These are phyloP conservation scores for Cololabis saira DNA, from an alignment of 2,113 vertebrate genomes.

Conservation along the genomic window DNA sequence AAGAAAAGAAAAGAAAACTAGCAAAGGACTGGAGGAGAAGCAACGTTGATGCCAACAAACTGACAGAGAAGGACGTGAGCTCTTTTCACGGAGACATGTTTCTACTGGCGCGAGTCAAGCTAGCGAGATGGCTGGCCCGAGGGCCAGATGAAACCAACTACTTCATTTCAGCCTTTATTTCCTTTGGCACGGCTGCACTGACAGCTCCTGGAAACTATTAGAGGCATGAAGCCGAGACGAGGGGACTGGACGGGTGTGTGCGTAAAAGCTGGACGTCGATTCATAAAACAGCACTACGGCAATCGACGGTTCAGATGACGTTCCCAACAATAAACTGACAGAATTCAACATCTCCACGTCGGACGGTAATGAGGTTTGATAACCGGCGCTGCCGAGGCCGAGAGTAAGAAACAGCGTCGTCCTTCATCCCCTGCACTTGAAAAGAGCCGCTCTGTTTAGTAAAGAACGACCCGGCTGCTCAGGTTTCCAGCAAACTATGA, in stretches of 20 bases:
- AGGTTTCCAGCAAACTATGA: too few relatives aligned
- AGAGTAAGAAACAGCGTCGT: too few relatives aligned
- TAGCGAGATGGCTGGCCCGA: constrained; percentile 31
- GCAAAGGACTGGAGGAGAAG: constrained; percentile 21
- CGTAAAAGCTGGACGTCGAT: constrained; percentile 27
- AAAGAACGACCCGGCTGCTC: too few relatives aligned
- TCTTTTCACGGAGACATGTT: constrained; percentile 26
- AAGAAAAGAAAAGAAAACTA: constrained; percentile 25
- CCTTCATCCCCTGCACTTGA: too few relatives aligned
- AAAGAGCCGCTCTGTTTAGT: too few relatives aligned
- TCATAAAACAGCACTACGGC: not conserved
- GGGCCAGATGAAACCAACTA: constrained; percentile 40
- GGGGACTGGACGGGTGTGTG: constrained; percentile 8
- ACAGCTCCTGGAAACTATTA: constrained; percentile 69
- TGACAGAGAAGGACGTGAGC: constrained; percentile 24
- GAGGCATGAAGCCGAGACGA: constrained; percentile 37
- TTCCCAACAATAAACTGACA: constrained; percentile 11
- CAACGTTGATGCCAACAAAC: constrained; percentile 23
- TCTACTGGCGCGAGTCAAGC: constrained; percentile 35
- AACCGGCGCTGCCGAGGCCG: too few relatives aligned
- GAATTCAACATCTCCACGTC: not conserved
- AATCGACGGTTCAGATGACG: not conserved
- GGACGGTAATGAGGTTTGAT: constrained; percentile 7
- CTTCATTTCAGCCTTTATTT: constrained; percentile 60
- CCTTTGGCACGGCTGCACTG: constrained; percentile 57